Conservation (phyloP, 2,888 invertebrate species). For the Trypoxylon attenuatum region DNA sequence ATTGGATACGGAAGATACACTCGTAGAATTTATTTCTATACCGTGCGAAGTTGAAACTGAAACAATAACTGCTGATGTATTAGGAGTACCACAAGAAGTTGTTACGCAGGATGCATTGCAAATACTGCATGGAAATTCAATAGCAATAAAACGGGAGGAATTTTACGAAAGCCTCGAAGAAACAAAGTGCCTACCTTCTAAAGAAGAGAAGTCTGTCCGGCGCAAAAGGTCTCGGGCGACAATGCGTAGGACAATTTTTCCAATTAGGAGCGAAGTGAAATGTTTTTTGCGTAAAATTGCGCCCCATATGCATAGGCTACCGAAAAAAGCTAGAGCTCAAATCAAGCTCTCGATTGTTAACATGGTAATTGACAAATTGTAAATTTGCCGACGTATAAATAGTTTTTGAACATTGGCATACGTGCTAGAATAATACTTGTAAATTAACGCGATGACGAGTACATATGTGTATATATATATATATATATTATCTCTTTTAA, state of each 20-base stretch:
- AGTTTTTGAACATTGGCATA: constrained; percentile 25
- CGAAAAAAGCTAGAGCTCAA: constrained; percentile 68
- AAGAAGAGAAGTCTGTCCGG: constrained; percentile 19
- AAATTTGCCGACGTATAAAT: constrained; percentile 40
- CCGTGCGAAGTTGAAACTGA: constrained; percentile 39
- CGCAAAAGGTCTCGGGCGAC: constrained; percentile 52
- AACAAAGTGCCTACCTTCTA: constrained; percentile 18
- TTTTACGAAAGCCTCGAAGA: constrained; percentile 48
- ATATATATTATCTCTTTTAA: constrained; percentile 8
- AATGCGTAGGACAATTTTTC: constrained; percentile 66
- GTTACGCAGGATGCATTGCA: constrained; percentile 41
- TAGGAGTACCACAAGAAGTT: constrained; percentile 48
- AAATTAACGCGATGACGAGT: constrained; percentile 24
- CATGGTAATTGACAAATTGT: constrained; percentile 70
- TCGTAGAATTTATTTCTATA: constrained; percentile 50
- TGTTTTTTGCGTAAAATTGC: constrained; percentile 66
- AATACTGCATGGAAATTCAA: constrained; percentile 30
- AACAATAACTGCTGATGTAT: constrained; percentile 29
- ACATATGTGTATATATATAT: background rate
- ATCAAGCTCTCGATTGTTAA: constrained; percentile 70
- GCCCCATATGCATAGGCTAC: constrained; percentile 68
- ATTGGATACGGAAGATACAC: constrained; percentile 28
- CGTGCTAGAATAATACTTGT: constrained; percentile 15
- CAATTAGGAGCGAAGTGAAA: constrained; percentile 66
- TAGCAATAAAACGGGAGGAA: constrained; percentile 40